Evolutionary conservation across 2,797 vertebrate genomes (phyloP), one percentile per base, ranked within the genome.

Genomic region (Leptoclinus maculatus): DNA sequence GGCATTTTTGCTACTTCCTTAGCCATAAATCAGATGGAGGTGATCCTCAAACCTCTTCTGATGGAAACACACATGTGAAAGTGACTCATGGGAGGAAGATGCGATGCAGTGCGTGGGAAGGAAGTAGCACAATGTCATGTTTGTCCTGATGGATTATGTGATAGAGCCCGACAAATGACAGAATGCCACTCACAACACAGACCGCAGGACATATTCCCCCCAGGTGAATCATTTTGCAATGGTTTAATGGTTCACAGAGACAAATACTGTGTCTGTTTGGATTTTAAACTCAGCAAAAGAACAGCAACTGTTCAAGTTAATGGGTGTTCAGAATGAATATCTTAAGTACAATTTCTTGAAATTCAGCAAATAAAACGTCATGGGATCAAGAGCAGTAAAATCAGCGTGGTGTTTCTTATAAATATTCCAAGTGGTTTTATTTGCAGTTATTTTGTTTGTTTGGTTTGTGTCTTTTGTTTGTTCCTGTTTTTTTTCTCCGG

Each of bases 1-100:
- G 74, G 68, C 59, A 29, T 60, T 87, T 54, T 72, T 74, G 72
- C 78, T 85, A 76, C 89, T 92, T 93, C 89, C 88, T 91, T 66
- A 25, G 71, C 49, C 70, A 90, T 95, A 91, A 94, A 93, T 94
- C 93, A 92, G 68, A 74, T 76, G 73, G 78, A 71, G 58, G 82
- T 76, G 66, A 74, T 71, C 85, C 76, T 90, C 71, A 71, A 83
- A 91, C 83, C 70, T 89, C 51, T 60, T 71, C 58, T 41, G 78
- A 80, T 85, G 79, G 83, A 92, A 91, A 86, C 85, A 88, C 88
- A 91, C 78, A 80, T 85, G 87, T 82, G 54, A 74, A 87, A 83
- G 69, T 77, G 57, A 83, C 56, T 78, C 23, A 56, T 29, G 58
- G 71, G 70, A 54, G 56, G 73, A 76, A 60, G 77, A 58, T 75